Percentiles rank a stretch among this genome's conserved stretches.
Conservation (phyloP, 1,140 invertebrate species). For the Plectrocnemia conspersa region DNA sequence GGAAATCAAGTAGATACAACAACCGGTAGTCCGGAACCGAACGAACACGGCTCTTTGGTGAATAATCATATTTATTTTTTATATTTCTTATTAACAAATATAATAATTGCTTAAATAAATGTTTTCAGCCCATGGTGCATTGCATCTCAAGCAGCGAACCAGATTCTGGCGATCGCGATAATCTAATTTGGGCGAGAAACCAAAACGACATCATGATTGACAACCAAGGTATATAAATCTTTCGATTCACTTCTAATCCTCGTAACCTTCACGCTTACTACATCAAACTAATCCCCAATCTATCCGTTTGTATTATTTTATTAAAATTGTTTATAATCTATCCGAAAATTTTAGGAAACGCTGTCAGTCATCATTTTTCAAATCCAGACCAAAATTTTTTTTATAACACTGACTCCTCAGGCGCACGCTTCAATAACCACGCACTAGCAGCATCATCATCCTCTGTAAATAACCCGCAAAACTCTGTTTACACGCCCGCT, state of each 20-base stretch:
- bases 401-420: constrained; percentile 44
- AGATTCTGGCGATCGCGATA: constrained; percentile 58
- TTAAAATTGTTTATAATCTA: neutral
- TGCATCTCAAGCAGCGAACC: constrained; percentile 80
- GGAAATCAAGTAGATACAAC: constrained; percentile 52
- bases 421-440: constrained; percentile 43
- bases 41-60: constrained; percentile 47
- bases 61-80: constrained; percentile 27
- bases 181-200: constrained; percentile 37
- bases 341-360: constrained; percentile 19
- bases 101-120: neutral
- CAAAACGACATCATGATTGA: constrained; percentile 18
- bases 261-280: no score
- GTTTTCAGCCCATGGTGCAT: constrained; percentile 71
- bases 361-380: constrained; percentile 38
- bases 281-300: no score
- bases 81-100: constrained; percentile 4
- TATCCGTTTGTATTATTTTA: no score
- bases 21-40: constrained; percentile 46
- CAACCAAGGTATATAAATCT: constrained; percentile 1
- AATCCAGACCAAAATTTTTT: constrained; percentile 40
- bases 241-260: no score
- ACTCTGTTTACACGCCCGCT: constrained; percentile 40
- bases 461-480: constrained; percentile 40
- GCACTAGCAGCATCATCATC: constrained; percentile 38